These are phyloP conservation scores for Tragelaphus strepsiceros DNA, from an alignment of 2,113 vertebrate species.

Conservation along the genomic window DNA sequence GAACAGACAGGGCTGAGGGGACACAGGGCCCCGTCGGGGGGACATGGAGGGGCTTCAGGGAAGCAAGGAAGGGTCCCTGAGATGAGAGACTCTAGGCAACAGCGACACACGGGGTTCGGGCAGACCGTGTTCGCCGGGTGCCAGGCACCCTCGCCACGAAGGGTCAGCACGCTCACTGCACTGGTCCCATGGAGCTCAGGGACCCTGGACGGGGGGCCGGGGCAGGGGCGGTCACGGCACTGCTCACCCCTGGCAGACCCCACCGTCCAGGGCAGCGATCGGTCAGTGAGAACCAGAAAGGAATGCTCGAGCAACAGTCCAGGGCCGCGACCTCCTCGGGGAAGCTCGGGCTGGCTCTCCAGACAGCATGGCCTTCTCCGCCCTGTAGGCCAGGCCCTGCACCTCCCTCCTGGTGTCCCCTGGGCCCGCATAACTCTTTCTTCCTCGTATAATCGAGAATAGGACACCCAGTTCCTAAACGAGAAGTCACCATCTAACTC, in stretches of 20 bases:
- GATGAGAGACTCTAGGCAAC: background rate
- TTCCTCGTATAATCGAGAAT: too few species aligned
- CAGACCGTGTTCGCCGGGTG: accelerated
- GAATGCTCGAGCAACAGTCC: accelerated
- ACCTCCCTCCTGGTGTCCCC: background rate
- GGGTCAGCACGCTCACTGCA: background rate
- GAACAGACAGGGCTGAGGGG: background rate
- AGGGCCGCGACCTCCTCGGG: accelerated
- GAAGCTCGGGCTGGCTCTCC: too few species aligned
- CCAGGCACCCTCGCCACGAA: too few species aligned
- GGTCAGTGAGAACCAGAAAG: background rate
- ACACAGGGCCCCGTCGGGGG: background rate
- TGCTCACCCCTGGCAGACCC: background rate
- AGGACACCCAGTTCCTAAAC: background rate
- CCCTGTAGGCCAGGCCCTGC: background rate
- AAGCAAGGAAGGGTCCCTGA: background rate
- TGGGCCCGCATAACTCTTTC: background rate
- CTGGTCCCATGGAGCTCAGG: too few species aligned
- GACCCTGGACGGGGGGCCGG: background rate
- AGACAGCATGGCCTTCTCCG: accelerated
- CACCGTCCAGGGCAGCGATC: background rate
- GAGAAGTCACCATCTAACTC: background rate
- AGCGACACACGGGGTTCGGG: accelerated
- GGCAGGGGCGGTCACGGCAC: background rate
- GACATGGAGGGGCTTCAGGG: background rate